phyloP scores from a whole-genome alignment of 1,140 invertebrate species.

The Trialeurodes vaporariorum region DNA sequence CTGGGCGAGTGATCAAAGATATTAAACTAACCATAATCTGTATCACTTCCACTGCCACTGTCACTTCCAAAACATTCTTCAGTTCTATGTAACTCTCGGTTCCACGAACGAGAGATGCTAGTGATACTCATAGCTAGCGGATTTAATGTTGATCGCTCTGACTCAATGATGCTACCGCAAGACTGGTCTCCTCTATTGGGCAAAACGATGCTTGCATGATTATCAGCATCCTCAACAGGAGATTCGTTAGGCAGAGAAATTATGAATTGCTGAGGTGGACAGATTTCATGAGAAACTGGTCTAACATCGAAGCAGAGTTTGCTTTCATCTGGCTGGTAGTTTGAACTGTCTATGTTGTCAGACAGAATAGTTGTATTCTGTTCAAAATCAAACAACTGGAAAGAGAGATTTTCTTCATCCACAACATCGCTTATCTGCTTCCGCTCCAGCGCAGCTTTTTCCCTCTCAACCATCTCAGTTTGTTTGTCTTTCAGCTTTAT shows the following conservation, averaged over 20 bases:
- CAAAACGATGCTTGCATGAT: neutral
- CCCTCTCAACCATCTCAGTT: conserved; percentile 3
- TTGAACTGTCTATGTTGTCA: too few species aligned
- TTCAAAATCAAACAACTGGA: neutral
- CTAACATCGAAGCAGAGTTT: too few species aligned
- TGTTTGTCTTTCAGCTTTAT: conserved; percentile 3
- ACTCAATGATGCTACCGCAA: too few species aligned
- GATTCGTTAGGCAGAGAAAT: neutral
- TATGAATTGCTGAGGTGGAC: neutral
- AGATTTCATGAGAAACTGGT: neutral
- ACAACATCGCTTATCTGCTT: neutral
- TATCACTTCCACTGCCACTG: too few species aligned
- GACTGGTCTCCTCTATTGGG: too few species aligned
- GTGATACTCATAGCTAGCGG: neutral
- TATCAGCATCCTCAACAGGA: neutral
- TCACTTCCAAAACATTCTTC: neutral
- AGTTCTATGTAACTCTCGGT: neutral
- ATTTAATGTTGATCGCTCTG: neutral
- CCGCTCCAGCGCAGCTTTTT: conserved; percentile 4
- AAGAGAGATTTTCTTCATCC: neutral
- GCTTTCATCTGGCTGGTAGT: neutral
- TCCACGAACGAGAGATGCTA: neutral
- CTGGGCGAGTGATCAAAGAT: too few species aligned
- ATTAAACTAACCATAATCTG: too few species aligned
- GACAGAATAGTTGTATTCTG: neutral